These are phyloP conservation scores for Dolomedes plantarius DNA, from an alignment of 2,888 invertebrate species.

Conservation along the genomic window DNA sequence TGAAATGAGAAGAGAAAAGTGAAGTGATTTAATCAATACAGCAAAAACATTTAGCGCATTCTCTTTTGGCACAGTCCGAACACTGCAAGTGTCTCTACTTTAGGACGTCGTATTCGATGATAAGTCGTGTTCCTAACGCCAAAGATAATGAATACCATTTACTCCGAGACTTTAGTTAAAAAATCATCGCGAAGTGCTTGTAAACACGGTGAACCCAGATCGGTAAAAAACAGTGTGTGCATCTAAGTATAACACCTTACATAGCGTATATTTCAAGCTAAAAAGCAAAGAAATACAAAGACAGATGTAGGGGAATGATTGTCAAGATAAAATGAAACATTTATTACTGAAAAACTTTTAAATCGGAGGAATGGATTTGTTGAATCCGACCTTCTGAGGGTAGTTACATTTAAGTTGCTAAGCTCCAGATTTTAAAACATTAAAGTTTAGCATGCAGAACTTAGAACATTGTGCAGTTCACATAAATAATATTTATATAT, in stretches of 20 bases:
- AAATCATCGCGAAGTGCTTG: not conserved
- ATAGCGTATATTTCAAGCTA: not conserved
- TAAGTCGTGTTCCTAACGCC: slow-evolving; percentile 1
- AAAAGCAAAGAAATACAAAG: not conserved
- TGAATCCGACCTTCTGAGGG: slow-evolving; percentile 48
- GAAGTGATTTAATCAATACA: not conserved
- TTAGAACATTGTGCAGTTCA: slow-evolving; percentile 59
- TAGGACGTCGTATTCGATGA: slow-evolving; percentile 5
- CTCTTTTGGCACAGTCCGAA: not conserved
- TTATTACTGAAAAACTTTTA: not conserved
- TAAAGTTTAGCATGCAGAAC: slow-evolving; percentile 59
- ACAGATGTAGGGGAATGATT: not conserved
- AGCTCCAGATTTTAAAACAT: slow-evolving; percentile 56
- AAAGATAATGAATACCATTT: not conserved
- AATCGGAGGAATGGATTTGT: not conserved
- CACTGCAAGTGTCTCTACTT: not conserved
- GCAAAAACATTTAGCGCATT: not conserved
- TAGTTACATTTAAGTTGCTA: slow-evolving; percentile 51
- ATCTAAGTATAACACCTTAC: not conserved
- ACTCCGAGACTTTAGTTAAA: not conserved
- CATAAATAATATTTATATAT: slow-evolving; percentile 70
- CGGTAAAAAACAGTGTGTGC: not conserved
- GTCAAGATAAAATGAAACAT: slow-evolving; percentile 4
- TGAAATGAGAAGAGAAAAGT: not conserved
- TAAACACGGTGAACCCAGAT: not conserved